Conservation (phyloP, 2,113 vertebrate species). For the Rhinichthys klamathensis region DNA sequence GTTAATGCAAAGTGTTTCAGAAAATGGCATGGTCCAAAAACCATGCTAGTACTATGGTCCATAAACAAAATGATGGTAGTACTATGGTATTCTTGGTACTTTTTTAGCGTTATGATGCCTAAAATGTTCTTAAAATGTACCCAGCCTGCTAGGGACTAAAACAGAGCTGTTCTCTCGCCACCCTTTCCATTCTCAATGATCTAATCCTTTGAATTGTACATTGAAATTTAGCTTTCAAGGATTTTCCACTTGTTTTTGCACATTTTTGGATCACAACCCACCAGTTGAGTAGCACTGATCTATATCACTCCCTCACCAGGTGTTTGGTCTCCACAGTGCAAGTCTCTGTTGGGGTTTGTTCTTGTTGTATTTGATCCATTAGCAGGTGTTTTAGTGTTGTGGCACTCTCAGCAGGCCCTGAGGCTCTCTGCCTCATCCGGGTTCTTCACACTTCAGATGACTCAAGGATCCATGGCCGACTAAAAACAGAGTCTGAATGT, state of each 20-base stretch:
- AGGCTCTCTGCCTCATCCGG: not conserved
- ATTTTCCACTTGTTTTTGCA: not conserved
- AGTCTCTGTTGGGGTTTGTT: not conserved
- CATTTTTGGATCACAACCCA: not conserved
- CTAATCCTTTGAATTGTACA: not conserved
- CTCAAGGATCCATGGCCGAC: not conserved
- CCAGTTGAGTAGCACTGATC: not conserved
- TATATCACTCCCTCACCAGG: not conserved
- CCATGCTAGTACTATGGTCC: not conserved
- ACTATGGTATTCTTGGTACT: not conserved
- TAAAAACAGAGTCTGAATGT: not conserved
- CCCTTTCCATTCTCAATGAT: not conserved
- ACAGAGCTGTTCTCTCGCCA: not conserved
- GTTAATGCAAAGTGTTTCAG: not conserved
- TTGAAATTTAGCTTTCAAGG: not conserved
- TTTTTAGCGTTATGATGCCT: not conserved
- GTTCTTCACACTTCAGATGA: slow-evolving; percentile 5
- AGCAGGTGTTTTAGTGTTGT: slow-evolving; percentile 8
- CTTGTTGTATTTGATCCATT: slow-evolving; percentile 28
- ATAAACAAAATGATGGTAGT: not conserved
- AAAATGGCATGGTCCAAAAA: not conserved
- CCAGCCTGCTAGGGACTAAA: not conserved
- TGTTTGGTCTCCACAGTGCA: not conserved
- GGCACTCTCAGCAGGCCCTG: not conserved
- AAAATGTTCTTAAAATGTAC: not conserved